A percentile compares a stretch with the other conserved stretches of the same genome.
Evolutionary conservation across 2,113 vertebrate species (phyloP).

Genomic region (Plecturocebus donacophilus): DNA sequence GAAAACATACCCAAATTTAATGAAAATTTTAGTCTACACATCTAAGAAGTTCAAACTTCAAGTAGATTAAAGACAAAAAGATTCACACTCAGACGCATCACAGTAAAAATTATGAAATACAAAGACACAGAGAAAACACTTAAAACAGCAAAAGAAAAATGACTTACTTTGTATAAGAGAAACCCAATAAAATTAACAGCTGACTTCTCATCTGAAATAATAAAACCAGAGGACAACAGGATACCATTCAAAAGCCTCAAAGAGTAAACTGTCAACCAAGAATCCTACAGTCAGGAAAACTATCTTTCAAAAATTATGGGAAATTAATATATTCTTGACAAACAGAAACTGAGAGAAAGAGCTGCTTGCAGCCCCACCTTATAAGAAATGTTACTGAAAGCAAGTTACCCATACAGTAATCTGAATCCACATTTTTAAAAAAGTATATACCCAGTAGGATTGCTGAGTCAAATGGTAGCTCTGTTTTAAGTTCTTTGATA

Average conservation of each 20-base stretch:
- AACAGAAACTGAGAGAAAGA: neutral
- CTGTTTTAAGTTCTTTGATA: too few relatives aligned
- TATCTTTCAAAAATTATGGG: neutral
- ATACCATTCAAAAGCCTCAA: neutral
- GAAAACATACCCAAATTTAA: neutral
- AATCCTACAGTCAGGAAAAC: neutral
- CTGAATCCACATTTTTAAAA: neutral
- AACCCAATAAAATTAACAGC: neutral
- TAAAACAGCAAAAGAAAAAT: neutral
- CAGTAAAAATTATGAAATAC: neutral
- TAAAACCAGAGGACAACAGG: neutral
- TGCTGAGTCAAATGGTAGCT: too few relatives aligned
- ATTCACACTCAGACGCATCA: neutral
- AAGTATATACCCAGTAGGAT: too few relatives aligned
- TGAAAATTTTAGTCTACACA: neutral
- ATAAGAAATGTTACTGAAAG: neutral
- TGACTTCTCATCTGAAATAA: neutral
- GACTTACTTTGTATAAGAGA: neutral
- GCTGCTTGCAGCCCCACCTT: neutral
- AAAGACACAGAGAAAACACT: neutral
- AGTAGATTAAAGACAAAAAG: neutral
- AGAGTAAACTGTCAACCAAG: neutral
- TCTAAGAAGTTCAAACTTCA: neutral
- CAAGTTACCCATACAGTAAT: neutral
- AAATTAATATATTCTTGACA: neutral